Conservation (phyloP, 2,888 invertebrate genomes). For the Agrochola lota region DNA sequence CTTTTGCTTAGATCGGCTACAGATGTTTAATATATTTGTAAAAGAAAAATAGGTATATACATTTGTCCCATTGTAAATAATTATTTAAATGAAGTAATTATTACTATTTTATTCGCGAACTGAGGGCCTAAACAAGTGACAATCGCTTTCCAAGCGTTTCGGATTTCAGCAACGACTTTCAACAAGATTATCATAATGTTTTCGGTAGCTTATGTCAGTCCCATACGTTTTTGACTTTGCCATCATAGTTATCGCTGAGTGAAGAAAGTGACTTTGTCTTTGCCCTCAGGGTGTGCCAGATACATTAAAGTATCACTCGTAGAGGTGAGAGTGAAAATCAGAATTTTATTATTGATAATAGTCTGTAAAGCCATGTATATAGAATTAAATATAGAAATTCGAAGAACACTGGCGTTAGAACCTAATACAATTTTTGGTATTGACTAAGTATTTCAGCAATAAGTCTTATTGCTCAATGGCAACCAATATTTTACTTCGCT, state of each 20-base stretch:
- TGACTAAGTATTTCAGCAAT: neutral
- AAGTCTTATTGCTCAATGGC: conserved; percentile 15
- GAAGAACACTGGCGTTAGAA: neutral
- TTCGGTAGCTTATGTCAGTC: neutral
- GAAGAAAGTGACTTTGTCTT: neutral
- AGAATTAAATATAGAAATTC: too few relatives aligned
- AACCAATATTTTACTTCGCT: conserved; percentile 11
- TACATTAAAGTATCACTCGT: neutral
- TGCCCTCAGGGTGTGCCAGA: neutral
- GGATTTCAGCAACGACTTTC: neutral
- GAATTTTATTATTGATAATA: neutral
- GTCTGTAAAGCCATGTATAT: too few relatives aligned
- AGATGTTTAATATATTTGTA: too few relatives aligned
- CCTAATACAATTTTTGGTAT: neutral
- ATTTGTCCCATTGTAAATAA: neutral
- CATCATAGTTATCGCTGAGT: neutral
- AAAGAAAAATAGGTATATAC: neutral
- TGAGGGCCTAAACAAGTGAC: neutral
- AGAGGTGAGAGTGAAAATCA: neutral
- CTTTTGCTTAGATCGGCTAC: neutral
- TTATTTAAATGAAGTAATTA: neutral
- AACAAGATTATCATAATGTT: neutral
- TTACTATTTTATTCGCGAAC: neutral
- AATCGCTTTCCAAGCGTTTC: neutral
- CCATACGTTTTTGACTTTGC: neutral